Evolutionary conservation across 1,140 invertebrate genomes (phyloP).

Genomic region (Sycophaga agraensis): DNA sequence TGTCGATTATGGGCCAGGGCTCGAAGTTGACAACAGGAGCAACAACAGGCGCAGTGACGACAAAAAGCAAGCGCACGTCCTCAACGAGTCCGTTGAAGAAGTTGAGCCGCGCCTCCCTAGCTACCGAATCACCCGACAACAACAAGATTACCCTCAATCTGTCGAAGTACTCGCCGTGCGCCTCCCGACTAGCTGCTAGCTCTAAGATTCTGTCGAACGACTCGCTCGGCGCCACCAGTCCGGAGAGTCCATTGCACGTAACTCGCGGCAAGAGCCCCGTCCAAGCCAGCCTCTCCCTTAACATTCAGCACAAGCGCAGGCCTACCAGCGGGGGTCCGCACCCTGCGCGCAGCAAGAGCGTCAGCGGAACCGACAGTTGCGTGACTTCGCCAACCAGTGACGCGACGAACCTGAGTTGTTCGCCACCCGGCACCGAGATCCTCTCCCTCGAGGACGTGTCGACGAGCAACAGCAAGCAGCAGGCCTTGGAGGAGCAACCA

Average conservation of each 20-base stretch:
- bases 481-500: neutral
- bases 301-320: constrained; percentile 41
- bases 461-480: neutral
- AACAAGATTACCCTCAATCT: constrained; percentile 49
- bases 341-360: constrained; percentile 39
- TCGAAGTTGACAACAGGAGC: neutral
- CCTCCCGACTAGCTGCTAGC: constrained; percentile 51
- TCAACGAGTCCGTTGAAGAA: constrained; percentile 46
- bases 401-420: constrained; percentile 47
- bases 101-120: constrained; percentile 47
- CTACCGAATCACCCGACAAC: constrained; percentile 35
- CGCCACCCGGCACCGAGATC: constrained; percentile 45
- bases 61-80: constrained; percentile 41
- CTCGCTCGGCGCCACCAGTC: constrained; percentile 31
- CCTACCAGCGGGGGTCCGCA: constrained; percentile 8
- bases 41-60: neutral
- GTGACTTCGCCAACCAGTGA: constrained; percentile 50
- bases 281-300: constrained; percentile 43
- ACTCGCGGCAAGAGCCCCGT: constrained; percentile 43
- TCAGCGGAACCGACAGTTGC: constrained; percentile 42
- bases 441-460: constrained; percentile 10
- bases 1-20: neutral
- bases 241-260: constrained; percentile 48
- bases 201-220: constrained; percentile 53
- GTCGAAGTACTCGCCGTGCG: constrained; percentile 56